Conservation (phyloP, 1,140 invertebrate species). For the Tetragnatha versicolor region DNA sequence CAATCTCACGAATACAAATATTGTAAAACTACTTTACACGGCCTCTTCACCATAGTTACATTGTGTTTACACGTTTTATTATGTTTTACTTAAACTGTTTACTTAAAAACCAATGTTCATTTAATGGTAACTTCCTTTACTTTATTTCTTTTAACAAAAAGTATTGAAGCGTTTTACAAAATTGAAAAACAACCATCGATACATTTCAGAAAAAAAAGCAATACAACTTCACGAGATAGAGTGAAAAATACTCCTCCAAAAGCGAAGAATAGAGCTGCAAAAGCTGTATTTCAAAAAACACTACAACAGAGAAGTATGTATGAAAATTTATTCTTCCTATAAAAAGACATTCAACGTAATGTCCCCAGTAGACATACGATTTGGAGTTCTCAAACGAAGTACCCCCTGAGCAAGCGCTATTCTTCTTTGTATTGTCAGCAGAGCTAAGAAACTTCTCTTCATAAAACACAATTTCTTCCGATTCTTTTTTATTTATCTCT, state of each 20-base stretch:
- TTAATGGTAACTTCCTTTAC: too few species aligned
- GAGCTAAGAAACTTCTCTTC: constrained; percentile 17
- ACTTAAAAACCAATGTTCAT: too few species aligned
- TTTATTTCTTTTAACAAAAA: too few species aligned
- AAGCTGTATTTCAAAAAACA: neutral
- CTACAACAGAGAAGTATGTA: neutral
- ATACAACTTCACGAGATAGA: too few species aligned
- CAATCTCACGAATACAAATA: too few species aligned
- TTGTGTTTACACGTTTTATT: too few species aligned
- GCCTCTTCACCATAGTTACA: too few species aligned
- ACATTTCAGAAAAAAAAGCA: too few species aligned
- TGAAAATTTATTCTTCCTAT: constrained; percentile 43
- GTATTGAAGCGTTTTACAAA: too few species aligned
- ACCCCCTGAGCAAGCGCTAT: constrained; percentile 20
- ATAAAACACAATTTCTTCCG: constrained; percentile 28
- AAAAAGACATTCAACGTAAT: constrained; percentile 27
- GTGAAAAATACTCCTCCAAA: neutral
- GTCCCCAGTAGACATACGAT: constrained; percentile 26
- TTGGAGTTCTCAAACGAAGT: constrained; percentile 29
- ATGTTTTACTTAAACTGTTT: too few species aligned
- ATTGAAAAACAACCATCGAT: too few species aligned
- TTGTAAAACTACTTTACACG: too few species aligned
- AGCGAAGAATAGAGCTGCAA: neutral
- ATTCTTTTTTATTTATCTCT: constrained; percentile 7
- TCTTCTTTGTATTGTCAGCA: constrained; percentile 33